phyloP scores from a whole-genome alignment of 2,113 vertebrate genomes.

The Otis tarda region DNA sequence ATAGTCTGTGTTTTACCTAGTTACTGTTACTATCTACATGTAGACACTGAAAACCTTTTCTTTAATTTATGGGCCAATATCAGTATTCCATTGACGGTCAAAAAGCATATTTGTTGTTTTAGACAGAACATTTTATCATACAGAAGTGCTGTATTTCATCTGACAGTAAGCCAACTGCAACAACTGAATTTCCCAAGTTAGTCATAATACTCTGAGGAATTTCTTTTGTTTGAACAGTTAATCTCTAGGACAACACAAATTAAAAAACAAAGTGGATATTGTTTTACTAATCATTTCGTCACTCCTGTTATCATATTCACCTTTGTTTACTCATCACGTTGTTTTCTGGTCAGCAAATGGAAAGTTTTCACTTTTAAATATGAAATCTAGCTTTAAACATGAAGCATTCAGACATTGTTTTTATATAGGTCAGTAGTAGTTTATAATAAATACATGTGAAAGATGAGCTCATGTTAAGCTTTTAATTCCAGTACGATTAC shows the following conservation, averaged over 20 bases:
- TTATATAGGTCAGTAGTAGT: constrained; percentile 27
- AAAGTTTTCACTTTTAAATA: neutral
- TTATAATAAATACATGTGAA: constrained; percentile 21
- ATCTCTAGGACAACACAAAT: constrained; percentile 24
- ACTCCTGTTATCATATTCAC: neutral
- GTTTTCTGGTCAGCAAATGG: neutral
- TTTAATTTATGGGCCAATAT: neutral
- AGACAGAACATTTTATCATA: neutral
- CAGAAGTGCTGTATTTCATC: neutral
- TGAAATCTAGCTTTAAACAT: neutral
- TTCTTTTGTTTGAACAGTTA: constrained; percentile 41
- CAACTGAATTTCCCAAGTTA: constrained; percentile 25
- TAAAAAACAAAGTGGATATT: neutral
- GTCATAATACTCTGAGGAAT: constrained; percentile 5
- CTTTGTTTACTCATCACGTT: neutral
- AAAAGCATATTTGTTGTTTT: neutral
- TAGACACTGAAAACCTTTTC: neutral
- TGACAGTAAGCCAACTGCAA: neutral
- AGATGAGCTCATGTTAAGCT: constrained; percentile 41
- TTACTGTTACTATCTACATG: neutral
- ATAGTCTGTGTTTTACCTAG: neutral
- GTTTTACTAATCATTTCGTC: neutral
- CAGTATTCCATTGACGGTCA: neutral
- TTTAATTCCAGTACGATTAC: constrained; percentile 4
- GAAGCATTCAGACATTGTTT: neutral